phyloP scores from a whole-genome alignment of 1,140 invertebrate genomes.

The Octopus bimaculoides region DNA sequence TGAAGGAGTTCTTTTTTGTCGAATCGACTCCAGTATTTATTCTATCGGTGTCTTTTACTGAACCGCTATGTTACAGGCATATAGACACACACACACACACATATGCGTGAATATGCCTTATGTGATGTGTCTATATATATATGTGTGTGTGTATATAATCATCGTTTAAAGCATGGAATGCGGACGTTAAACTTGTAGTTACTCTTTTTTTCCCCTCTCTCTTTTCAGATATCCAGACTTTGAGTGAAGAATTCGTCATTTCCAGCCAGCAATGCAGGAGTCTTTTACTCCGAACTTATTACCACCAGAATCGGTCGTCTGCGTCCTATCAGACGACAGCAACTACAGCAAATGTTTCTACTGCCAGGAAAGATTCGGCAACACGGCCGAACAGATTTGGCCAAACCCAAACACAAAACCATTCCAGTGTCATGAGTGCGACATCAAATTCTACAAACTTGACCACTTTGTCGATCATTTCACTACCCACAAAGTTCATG shows the following conservation, averaged over 20 bases:
- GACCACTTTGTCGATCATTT: not conserved
- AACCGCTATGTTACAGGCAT: too few relatives aligned
- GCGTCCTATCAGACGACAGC: not conserved
- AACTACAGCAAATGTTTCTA: constrained; percentile 4
- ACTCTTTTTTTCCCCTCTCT: not conserved
- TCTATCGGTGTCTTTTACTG: too few relatives aligned
- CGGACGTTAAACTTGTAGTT: not conserved
- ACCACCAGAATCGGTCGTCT: not conserved
- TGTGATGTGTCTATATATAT: too few relatives aligned
- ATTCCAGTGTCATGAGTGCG: not conserved
- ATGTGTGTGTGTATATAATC: too few relatives aligned
- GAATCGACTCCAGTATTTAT: too few relatives aligned
- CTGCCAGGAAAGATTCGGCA: not conserved
- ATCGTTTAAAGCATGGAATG: too few relatives aligned
- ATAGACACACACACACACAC: too few relatives aligned
- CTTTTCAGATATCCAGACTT: not conserved
- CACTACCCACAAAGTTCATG: not conserved
- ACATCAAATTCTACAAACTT: not conserved
- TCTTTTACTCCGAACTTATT: not conserved
- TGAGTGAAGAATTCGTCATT: not conserved
- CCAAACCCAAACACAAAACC: not conserved
- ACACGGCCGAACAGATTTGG: not conserved
- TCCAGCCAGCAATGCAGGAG: not conserved
- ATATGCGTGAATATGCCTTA: too few relatives aligned
- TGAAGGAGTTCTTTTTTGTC: too few relatives aligned